Evolutionary conservation across 2,888 invertebrate species (phyloP).

Genomic region (Bugulina stolonifera): DNA sequence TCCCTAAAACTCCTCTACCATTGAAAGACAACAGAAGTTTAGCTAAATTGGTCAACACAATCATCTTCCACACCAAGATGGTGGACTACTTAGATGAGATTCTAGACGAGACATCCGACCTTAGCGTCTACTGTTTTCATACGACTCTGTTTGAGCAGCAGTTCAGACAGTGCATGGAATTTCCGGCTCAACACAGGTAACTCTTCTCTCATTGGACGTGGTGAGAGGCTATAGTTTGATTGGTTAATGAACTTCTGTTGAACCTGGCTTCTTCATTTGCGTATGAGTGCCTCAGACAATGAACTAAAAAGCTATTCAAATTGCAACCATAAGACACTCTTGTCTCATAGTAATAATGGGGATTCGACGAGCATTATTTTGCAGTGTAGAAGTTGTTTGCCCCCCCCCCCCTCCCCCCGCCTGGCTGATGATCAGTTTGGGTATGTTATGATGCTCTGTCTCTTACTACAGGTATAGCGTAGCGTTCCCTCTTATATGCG

Average conservation of each 20-base stretch:
- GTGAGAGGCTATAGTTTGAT: no score
- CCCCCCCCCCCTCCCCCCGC: no score
- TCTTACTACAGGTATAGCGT: slow-evolving; percentile 92
- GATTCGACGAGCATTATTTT: no score
- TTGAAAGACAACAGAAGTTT: slow-evolving; percentile 78
- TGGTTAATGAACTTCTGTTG: no score
- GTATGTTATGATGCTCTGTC: no score
- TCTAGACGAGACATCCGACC: slow-evolving; percentile 89
- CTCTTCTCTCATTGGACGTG: neutral
- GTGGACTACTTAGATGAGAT: slow-evolving; percentile 96
- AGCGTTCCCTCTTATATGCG: slow-evolving; percentile 93
- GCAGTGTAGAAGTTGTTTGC: no score
- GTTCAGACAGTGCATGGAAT: slow-evolving; percentile 96
- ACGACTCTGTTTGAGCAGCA: slow-evolving; percentile 94
- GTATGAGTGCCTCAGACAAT: no score
- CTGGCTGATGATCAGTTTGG: no score
- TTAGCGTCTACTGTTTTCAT: slow-evolving; percentile 96
- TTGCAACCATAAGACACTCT: no score
- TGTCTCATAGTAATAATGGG: no score
- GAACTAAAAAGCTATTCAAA: no score
- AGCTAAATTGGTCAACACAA: slow-evolving; percentile 85
- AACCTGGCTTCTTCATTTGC: no score
- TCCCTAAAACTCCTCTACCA: slow-evolving; percentile 68
- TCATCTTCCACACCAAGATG: slow-evolving; percentile 94
- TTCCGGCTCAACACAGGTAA: slow-evolving; percentile 74